Percentiles rank a stretch among this genome's conserved stretches.
phyloP scores from a whole-genome alignment of 1,140 invertebrate species.

The Hydropsyche tenuis region DNA sequence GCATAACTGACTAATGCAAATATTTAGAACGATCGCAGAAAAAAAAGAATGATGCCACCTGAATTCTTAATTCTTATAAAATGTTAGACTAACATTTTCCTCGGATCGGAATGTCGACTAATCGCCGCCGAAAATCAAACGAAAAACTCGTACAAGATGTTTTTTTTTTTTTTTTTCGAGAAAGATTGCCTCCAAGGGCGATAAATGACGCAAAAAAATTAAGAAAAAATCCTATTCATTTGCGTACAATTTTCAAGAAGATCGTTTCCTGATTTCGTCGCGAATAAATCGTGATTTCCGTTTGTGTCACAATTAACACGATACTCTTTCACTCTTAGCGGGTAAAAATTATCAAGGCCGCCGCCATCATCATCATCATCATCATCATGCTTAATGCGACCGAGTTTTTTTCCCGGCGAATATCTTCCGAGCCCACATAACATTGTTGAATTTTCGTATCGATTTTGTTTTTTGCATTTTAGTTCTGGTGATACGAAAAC shows the following conservation, averaged over 20 bases:
- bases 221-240: constrained; percentile 8
- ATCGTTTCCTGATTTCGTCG: constrained; percentile 17
- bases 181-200: too few relatives aligned
- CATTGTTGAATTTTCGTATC: constrained; percentile 6
- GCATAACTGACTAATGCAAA: too few relatives aligned
- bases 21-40: too few relatives aligned
- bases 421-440: not conserved
- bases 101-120: too few relatives aligned
- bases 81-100: too few relatives aligned
- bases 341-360: constrained; percentile 17
- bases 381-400: not conserved
- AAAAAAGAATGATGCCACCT: too few relatives aligned
- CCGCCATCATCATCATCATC: constrained; percentile 15
- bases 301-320: constrained; percentile 29
- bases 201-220: too few relatives aligned
- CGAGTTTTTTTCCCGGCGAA: not conserved
- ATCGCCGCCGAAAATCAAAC: too few relatives aligned
- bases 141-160: too few relatives aligned
- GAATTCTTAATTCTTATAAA: too few relatives aligned
- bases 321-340: not conserved
- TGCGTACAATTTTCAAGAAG: not conserved
- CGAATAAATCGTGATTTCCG: constrained; percentile 25
- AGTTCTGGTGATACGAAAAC: not conserved
- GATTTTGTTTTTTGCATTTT: not conserved
- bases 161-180: too few relatives aligned